Evolutionary conservation across 2,797 vertebrate species (phyloP).

Genomic region (Malurus splendens): DNA sequence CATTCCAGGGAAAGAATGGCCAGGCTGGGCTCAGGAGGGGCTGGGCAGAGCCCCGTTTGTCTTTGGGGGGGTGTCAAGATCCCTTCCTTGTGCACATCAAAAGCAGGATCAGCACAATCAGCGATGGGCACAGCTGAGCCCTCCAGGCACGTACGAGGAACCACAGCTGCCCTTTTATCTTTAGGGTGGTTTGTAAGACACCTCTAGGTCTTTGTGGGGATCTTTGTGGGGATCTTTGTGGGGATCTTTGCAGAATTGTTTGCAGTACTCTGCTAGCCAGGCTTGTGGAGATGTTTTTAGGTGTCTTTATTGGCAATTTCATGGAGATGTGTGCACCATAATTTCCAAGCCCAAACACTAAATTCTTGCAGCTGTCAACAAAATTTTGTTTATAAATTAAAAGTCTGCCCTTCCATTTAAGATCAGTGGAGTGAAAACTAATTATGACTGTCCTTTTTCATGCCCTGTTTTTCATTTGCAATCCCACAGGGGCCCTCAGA

Average conservation of each 20-base stretch:
- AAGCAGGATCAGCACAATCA: rapidly evolving
- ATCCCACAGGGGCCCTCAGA: background rate
- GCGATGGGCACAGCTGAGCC: background rate
- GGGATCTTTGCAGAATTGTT: background rate
- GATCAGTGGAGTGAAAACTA: background rate
- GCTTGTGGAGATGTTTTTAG: background rate
- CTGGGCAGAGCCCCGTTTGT: background rate
- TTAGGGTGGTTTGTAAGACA: background rate
- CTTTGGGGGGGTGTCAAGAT: background rate
- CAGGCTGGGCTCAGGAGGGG: background rate
- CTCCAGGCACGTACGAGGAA: background rate
- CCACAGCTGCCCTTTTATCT: background rate
- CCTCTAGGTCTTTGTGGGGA: background rate
- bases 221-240: background rate
- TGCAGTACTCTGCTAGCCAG: background rate
- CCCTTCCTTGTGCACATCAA: background rate
- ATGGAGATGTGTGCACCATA: rapidly evolving
- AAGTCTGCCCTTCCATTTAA: background rate
- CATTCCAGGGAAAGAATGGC: background rate
- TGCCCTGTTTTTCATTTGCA: background rate
- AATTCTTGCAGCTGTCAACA: background rate
- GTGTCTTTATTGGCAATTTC: background rate
- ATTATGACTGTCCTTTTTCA: background rate
- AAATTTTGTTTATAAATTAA: background rate
- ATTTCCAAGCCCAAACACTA: background rate